Evolutionary conservation across 2,888 invertebrate genomes (phyloP).

Genomic region (Pristionchus entomophagus): DNA sequence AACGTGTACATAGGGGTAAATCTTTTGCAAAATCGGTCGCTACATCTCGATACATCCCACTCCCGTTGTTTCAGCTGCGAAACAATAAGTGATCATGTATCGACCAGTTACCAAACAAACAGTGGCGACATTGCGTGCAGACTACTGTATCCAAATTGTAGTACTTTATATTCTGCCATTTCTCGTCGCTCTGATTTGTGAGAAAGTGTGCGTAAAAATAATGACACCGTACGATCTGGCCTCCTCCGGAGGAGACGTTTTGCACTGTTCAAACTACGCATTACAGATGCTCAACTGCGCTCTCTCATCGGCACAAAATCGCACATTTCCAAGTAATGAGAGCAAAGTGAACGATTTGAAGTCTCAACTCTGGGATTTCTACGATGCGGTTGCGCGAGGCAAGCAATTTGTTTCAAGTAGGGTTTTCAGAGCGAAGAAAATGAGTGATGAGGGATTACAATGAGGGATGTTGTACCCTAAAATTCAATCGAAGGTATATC

Average conservation of each 20-base stretch:
- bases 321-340: too few relatives aligned
- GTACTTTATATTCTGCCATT: too few relatives aligned
- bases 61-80: not conserved
- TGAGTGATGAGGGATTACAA: too few relatives aligned
- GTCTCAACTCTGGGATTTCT: not conserved
- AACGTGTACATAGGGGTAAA: not conserved
- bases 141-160: too few relatives aligned
- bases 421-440: too few relatives aligned
- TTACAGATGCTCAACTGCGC: not conserved
- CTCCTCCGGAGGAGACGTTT: not conserved
- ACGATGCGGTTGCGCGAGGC: not conserved
- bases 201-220: too few relatives aligned
- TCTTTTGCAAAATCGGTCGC: not conserved
- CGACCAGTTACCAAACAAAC: not conserved
- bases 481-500: too few relatives aligned
- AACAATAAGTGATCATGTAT: not conserved
- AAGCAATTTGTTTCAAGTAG: not conserved
- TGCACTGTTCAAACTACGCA: not conserved
- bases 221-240: too few relatives aligned
- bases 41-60: slow-evolving; percentile 1
- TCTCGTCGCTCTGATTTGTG: too few relatives aligned
- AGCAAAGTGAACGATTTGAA: not conserved
- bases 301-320: not conserved
- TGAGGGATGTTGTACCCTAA: too few relatives aligned
- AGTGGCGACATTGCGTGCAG: too few relatives aligned